Evolutionary conservation across 2,797 vertebrate species (phyloP).

Genomic region (Pyrocephalus nanus): DNA sequence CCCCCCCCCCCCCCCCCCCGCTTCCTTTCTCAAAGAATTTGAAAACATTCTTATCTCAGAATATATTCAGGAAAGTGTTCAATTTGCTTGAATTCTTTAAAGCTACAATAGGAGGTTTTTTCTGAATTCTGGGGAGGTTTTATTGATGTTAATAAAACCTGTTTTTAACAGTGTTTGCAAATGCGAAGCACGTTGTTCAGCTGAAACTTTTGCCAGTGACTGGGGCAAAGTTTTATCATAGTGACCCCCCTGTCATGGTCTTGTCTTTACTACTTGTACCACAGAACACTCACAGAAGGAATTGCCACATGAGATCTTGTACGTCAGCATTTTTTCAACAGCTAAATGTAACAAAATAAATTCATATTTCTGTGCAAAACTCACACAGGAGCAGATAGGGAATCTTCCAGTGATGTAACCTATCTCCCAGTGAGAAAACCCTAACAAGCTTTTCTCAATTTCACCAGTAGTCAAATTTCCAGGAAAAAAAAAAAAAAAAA

Average conservation of each 20-base stretch:
- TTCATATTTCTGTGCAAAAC: not conserved
- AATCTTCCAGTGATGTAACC: not conserved
- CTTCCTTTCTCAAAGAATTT: not conserved
- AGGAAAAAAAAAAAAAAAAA: not conserved
- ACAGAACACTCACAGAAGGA: not conserved
- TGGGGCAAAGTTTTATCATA: not conserved
- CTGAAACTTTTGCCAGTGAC: not conserved
- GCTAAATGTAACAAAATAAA: not conserved
- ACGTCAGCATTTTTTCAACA: not conserved
- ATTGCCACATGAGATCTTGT: not conserved
- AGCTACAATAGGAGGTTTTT: not conserved
- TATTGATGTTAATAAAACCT: not conserved
- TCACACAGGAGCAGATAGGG: not conserved
- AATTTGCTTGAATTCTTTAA: not conserved
- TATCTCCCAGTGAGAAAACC: too few relatives aligned
- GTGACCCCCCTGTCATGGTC: not conserved
- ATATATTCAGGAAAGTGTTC: not conserved
- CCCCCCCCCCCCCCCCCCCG: accelerated
- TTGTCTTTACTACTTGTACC: not conserved
- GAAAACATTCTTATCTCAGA: not conserved
- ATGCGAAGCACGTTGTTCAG: not conserved
- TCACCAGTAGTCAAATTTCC: not conserved
- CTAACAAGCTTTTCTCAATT: not conserved
- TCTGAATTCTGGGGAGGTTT: not conserved
- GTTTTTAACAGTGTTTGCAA: not conserved